These are phyloP conservation scores for Trichopoda pennipes DNA, from an alignment of 2,888 invertebrate genomes.

Conservation along the genomic window DNA sequence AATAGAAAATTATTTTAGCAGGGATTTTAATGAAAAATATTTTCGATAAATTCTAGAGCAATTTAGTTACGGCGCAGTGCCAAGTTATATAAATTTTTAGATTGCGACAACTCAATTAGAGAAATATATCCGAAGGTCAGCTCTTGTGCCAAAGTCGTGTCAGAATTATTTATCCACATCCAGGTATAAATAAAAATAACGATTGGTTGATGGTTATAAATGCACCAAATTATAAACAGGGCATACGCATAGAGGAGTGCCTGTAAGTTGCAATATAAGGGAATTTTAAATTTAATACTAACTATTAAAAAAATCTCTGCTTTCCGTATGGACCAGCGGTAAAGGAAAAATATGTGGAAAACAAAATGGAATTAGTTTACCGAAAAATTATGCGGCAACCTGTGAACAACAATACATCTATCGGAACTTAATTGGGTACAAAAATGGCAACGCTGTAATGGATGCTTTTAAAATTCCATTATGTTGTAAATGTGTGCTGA, in stretches of 20 bases:
- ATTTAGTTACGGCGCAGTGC: too few relatives aligned
- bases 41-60: too few relatives aligned
- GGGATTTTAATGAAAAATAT: too few relatives aligned
- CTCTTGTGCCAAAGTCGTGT: conserved; percentile 81
- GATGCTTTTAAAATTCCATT: conserved; percentile 86
- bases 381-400: conserved; percentile 73
- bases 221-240: conserved; percentile 86
- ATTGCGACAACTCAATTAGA: too few relatives aligned
- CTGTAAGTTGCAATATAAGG: conserved; percentile 82
- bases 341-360: conserved; percentile 81
- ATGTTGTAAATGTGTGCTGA: conserved; percentile 86
- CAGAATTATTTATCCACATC: conserved; percentile 83
- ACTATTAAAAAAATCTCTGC: neutral
- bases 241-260: conserved; percentile 88
- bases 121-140: conserved; percentile 77
- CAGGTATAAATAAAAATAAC: conserved; percentile 83
- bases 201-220: conserved; percentile 88
- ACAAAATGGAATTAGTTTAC: conserved; percentile 64
- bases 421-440: conserved; percentile 83
- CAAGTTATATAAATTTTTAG: too few relatives aligned
- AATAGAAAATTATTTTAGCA: too few relatives aligned
- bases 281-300: too few relatives aligned
- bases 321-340: conserved; percentile 75
- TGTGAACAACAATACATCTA: conserved; percentile 85
- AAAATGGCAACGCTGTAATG: conserved; percentile 78